Base-by-base conservation (phyloP, 2,888 invertebrate genomes). In the Lasioglossum pauxillum region DNA sequence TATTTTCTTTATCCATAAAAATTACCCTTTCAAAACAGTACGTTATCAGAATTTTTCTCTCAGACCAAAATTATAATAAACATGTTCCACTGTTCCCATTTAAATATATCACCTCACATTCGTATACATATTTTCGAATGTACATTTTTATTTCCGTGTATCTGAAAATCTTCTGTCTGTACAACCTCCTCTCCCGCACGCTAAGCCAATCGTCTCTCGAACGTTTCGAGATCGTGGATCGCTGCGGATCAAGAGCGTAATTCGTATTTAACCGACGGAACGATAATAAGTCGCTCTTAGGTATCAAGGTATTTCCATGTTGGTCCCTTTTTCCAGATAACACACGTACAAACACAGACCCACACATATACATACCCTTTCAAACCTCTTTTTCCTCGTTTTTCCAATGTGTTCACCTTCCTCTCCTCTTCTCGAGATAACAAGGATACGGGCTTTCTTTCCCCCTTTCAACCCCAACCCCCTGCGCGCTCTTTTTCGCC, bases 231-330 rank as follows among this genome's bases (percentile, higher is more conserved):
- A 60, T 60, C 60, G 60, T 60, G 27, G 60, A 27, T 27, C 27
- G 35, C 0, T 16, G 31, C 67, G 67, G 67, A 31, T 67, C 35
- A 67, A 31, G 19, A 31, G 19, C 19, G 67, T 67, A 31, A 67
- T 35, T 67, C 67, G 35, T 35, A 67, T 89, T 90, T 90, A 91
- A 90, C 89, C 87, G 81, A 85, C 86, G 86, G 80, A 83, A 89
- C 85, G 91, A 91, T 91, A 88, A 89, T 89, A 91, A 90, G 84
- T 87, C 87, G 79, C 82, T 82, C 80, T 69, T 72, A 83, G 88
- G 86, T 89, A 91, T 91, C 89, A 85, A 88, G 89, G 87, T 84
- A 90, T 80, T 91, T 89, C 85, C 82, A 86, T 89, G 86, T 86
- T 81, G 91, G 60, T 89, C 83, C 89, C 87, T 89, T 83, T 86